phyloP scores from a whole-genome alignment of 1,140 invertebrate genomes.

The Heterodera schachtii region DNA sequence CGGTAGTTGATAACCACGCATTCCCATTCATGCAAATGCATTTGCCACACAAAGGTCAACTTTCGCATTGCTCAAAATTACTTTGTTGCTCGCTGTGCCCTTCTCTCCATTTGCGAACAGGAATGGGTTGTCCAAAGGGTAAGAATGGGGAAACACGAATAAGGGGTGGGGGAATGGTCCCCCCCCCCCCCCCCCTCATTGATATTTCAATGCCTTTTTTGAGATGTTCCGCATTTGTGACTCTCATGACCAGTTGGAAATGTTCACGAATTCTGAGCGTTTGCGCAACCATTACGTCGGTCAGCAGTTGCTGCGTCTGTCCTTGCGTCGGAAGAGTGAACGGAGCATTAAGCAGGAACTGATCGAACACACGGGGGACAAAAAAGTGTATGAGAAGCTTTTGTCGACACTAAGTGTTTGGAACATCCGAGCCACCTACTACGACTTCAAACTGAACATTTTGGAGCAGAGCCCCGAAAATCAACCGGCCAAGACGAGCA shows the following conservation, averaged over 20 bases:
- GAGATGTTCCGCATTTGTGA: conserved; percentile 53
- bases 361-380: conserved; percentile 37
- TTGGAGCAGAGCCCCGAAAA: conserved; percentile 19
- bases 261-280: conserved; percentile 34
- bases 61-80: conserved; percentile 17
- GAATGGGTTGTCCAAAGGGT: conserved; percentile 51
- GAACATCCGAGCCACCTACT: conserved; percentile 58
- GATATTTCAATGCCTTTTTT: background rate
- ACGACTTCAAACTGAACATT: conserved; percentile 50
- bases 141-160: background rate
- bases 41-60: conserved; percentile 2
- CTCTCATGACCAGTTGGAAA: conserved; percentile 42
- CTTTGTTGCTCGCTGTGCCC: conserved; percentile 18
- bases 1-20: background rate
- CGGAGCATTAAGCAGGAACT: conserved; percentile 52
- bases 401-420: conserved; percentile 52
- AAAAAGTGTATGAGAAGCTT: conserved; percentile 51
- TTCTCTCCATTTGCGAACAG: conserved; percentile 54
- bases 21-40: background rate
- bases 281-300: conserved; percentile 30
- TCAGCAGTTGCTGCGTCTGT: conserved; percentile 52
- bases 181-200: too few relatives aligned
- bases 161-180: too few relatives aligned
- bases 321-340: conserved; percentile 46
- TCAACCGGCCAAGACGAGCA: conserved; percentile 21